These are phyloP conservation scores for Isaurus tuberculatus DNA, from an alignment of 92 coral and sea anemone species.

Conservation along the genomic window DNA sequence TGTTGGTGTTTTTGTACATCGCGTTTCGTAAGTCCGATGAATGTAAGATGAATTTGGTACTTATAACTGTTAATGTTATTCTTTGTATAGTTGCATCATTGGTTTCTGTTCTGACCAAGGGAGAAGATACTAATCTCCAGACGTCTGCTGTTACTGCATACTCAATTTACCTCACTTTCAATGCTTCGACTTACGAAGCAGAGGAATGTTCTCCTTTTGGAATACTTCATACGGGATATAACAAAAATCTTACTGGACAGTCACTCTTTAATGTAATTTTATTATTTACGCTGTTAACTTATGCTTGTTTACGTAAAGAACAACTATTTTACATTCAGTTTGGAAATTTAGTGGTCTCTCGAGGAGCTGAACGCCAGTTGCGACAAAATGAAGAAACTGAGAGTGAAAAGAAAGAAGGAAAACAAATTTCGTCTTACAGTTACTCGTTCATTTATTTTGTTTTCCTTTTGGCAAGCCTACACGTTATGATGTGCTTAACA, in stretches of 20 bases:
- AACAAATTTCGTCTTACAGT: slow-evolving; percentile 38
- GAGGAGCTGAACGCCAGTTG: slow-evolving; percentile 33
- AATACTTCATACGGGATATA: slow-evolving; percentile 30
- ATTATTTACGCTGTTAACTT: slow-evolving; percentile 64
- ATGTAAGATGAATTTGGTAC: slow-evolving; percentile 64
- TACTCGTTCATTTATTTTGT: slow-evolving; percentile 60
- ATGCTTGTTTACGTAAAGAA: slow-evolving; percentile 68
- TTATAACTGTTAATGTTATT: slow-evolving; percentile 60
- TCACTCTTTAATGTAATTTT: slow-evolving; percentile 50
- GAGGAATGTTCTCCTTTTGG: slow-evolving; percentile 58
- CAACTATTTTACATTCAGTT: slow-evolving; percentile 52
- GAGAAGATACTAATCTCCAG: slow-evolving; percentile 54
- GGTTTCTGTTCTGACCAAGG: slow-evolving; percentile 51
- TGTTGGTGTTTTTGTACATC: slow-evolving; percentile 54
- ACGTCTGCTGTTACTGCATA: slow-evolving; percentile 69
- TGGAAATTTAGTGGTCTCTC: slow-evolving; percentile 48
- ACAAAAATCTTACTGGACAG: slow-evolving; percentile 55
- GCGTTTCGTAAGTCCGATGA: slow-evolving; percentile 65
- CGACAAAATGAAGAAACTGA: not conserved
- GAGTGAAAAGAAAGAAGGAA: not conserved
- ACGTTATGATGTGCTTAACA: slow-evolving; percentile 65
- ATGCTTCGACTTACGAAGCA: slow-evolving; percentile 68
- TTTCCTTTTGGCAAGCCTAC: slow-evolving; percentile 54
- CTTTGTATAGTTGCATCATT: slow-evolving; percentile 64
- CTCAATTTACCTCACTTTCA: slow-evolving; percentile 67